phyloP scores from a whole-genome alignment of 2,113 vertebrate species.

The Syrmaticus mikado region DNA sequence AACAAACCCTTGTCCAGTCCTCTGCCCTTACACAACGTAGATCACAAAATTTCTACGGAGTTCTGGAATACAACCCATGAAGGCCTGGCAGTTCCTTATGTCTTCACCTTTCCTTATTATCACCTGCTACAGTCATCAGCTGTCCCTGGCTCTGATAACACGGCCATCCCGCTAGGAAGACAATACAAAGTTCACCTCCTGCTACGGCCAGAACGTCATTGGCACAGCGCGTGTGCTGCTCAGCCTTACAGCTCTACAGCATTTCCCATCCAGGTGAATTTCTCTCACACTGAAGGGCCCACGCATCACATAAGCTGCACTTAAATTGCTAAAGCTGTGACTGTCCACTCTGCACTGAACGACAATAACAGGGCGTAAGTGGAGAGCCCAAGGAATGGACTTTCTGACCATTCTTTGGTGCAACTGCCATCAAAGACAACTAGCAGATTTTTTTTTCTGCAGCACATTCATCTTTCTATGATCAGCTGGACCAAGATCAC shows the following conservation, averaged over 20 bases:
- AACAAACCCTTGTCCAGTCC: background rate
- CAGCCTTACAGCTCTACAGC: fast-evolving
- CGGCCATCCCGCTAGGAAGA: fast-evolving
- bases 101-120: background rate
- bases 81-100: background rate
- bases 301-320: fast-evolving
- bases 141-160: fast-evolving
- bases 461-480: too few species aligned
- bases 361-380: fast-evolving
- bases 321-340: background rate
- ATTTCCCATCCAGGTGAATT: background rate
- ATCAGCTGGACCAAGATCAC: background rate
- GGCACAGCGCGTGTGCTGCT: fast-evolving
- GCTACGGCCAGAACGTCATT: background rate
- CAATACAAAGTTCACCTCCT: background rate
- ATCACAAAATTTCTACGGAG: fast-evolving
- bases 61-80: background rate
- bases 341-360: fast-evolving
- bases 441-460: too few species aligned
- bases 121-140: background rate
- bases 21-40: background rate
- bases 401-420: too few species aligned
- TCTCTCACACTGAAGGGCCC: background rate
- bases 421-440: background rate
- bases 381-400: background rate